Conservation (phyloP, 2,888 invertebrate species). For the Morpho achilles region DNA sequence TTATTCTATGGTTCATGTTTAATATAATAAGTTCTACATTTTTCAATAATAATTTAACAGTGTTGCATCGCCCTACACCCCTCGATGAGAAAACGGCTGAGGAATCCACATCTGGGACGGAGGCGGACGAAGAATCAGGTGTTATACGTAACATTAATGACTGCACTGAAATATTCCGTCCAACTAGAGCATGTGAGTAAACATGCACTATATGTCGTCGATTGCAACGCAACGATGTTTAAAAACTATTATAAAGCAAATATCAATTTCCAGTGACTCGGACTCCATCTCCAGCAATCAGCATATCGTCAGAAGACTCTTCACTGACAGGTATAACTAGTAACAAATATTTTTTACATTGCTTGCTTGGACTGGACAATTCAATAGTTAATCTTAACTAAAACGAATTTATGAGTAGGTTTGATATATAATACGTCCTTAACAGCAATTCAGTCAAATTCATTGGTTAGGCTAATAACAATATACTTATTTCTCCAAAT, state of each 20-base stretch:
- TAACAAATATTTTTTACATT: too few species aligned
- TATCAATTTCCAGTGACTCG: constrained; percentile 56
- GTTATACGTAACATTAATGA: constrained; percentile 88
- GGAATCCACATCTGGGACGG: constrained; percentile 88
- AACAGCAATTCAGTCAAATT: too few species aligned
- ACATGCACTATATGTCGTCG: not conserved
- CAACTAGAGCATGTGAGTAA: constrained; percentile 84
- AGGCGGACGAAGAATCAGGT: constrained; percentile 86
- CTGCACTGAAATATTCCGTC: constrained; percentile 90
- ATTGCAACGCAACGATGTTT: not conserved
- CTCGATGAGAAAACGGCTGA: constrained; percentile 87
- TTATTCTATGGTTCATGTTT: too few species aligned
- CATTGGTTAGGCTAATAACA: too few species aligned
- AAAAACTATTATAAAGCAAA: not conserved
- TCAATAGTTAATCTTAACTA: too few species aligned
- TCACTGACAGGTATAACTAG: constrained; percentile 31
- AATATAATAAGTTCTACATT: too few species aligned
- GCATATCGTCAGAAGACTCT: constrained; percentile 65
- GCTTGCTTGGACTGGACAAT: too few species aligned
- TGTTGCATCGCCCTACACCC: constrained; percentile 69
- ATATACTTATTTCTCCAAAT: too few species aligned
- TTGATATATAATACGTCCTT: too few species aligned
- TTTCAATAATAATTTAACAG: constrained; percentile 32
- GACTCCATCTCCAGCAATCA: constrained; percentile 70
- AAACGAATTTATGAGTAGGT: too few species aligned